phyloP scores from a whole-genome alignment of 2,888 invertebrate species.

The Epinotia brunnichana region DNA sequence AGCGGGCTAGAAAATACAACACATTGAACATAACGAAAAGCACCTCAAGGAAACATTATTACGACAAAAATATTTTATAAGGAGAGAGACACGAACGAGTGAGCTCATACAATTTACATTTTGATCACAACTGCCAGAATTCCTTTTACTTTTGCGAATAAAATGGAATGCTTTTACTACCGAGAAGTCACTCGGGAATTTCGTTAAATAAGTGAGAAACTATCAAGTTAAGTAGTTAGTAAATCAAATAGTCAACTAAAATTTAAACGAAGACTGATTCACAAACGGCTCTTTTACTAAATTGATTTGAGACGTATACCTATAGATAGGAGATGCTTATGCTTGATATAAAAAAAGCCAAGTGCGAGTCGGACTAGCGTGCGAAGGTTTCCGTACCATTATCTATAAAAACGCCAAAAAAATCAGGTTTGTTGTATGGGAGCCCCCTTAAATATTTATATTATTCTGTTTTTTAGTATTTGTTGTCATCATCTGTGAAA shows the following conservation, averaged over 20 bases:
- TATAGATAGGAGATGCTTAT: too few species aligned
- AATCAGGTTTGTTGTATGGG: too few species aligned
- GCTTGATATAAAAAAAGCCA: too few species aligned
- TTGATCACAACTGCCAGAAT: conserved; percentile 46
- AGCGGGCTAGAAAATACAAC: conserved; percentile 41
- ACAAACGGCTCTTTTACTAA: not conserved
- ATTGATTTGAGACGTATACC: not conserved
- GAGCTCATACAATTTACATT: conserved; percentile 50
- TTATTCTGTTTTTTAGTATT: too few species aligned
- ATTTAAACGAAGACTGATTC: not conserved
- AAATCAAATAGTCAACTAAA: not conserved
- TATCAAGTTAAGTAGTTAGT: not conserved
- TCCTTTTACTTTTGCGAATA: conserved; percentile 33
- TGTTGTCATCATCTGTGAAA: too few species aligned
- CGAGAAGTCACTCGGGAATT: conserved; percentile 21
- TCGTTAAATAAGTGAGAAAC: conserved; percentile 18
- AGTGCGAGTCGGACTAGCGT: too few species aligned
- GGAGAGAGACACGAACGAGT: conserved; percentile 40
- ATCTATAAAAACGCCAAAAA: too few species aligned
- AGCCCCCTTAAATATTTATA: too few species aligned
- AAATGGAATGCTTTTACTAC: conserved; percentile 28
- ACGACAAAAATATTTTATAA: conserved; percentile 43
- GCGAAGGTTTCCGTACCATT: too few species aligned
- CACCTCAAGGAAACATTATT: conserved; percentile 39
- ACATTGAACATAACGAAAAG: conserved; percentile 43